A percentile compares a stretch with the other conserved stretches of the same genome.
These are phyloP conservation scores for Formicarius rufipectus DNA, from an alignment of 2,113 vertebrate species.

Conservation along the genomic window DNA sequence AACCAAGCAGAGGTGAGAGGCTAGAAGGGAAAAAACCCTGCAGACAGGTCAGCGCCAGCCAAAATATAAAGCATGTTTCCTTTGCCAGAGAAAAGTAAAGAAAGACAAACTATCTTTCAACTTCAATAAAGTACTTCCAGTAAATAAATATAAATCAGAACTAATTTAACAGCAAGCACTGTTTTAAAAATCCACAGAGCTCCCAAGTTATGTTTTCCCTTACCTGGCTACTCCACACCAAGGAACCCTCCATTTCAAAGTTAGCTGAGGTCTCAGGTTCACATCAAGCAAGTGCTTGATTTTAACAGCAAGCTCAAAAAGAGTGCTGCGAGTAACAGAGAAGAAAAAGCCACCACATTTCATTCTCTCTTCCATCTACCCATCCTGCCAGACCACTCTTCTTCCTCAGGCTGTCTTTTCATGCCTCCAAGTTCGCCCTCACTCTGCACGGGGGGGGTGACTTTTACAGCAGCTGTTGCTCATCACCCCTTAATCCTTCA, in stretches of 20 bases:
- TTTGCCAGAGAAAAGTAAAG: neutral
- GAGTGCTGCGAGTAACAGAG: neutral
- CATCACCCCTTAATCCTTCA: neutral
- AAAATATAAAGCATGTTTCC: neutral
- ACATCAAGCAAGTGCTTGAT: neutral
- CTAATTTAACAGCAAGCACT: neutral
- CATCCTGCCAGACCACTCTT: neutral
- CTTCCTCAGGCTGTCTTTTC: fast-evolving
- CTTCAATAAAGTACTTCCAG: neutral
- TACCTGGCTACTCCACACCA: neutral
- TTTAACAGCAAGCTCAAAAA: neutral
- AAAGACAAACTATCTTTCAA: neutral
- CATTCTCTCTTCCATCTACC: neutral
- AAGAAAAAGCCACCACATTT: neutral
- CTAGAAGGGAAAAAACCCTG: neutral
- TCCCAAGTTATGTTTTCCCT: neutral
- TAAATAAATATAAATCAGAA: neutral
- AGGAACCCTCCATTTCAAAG: neutral
- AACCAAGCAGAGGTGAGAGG: neutral
- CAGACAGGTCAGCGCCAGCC: neutral
- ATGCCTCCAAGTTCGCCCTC: neutral
- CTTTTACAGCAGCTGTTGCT: neutral
- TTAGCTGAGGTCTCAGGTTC: neutral
- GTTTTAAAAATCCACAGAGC: neutral
- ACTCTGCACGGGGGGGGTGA: neutral